Evolutionary conservation across 2,113 vertebrate species (phyloP).

Genomic region (Tupaia chinensis): DNA sequence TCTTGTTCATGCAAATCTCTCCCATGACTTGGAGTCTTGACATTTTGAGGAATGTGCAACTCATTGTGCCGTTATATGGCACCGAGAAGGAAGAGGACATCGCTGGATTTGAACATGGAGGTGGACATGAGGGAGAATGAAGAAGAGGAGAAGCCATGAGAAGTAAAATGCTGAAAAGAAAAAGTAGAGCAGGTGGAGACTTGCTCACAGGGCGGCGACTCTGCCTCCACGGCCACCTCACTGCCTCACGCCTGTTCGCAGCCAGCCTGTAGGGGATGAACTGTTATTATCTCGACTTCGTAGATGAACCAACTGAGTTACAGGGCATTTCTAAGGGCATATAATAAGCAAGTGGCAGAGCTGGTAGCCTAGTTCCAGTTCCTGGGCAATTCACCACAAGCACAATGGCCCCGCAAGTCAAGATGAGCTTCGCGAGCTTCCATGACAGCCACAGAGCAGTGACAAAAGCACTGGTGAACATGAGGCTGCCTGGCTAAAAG

Average conservation of each 20-base stretch:
- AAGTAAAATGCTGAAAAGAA: neutral
- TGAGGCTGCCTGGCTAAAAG: neutral
- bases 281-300: neutral
- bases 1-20: neutral
- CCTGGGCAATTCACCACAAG: neutral
- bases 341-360: neutral
- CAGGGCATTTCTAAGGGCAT: neutral
- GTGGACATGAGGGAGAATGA: neutral
- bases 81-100: neutral
- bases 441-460: neutral
- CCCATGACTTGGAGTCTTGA: neutral
- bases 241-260: neutral
- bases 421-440: neutral
- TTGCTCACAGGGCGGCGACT: accelerated
- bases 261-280: neutral
- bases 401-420: neutral
- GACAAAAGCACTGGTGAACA: neutral
- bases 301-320: neutral
- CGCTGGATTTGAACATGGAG: neutral
- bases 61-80: neutral
- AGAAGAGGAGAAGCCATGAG: neutral
- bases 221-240: neutral
- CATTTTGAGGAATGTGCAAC: neutral
- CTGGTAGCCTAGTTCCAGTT: neutral
- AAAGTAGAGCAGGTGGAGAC: neutral